Evolutionary conservation across 2,797 vertebrate species (phyloP), one percentile per base, ranked within the genome.

Genomic region (Poeciliopsis turneri): DNA sequence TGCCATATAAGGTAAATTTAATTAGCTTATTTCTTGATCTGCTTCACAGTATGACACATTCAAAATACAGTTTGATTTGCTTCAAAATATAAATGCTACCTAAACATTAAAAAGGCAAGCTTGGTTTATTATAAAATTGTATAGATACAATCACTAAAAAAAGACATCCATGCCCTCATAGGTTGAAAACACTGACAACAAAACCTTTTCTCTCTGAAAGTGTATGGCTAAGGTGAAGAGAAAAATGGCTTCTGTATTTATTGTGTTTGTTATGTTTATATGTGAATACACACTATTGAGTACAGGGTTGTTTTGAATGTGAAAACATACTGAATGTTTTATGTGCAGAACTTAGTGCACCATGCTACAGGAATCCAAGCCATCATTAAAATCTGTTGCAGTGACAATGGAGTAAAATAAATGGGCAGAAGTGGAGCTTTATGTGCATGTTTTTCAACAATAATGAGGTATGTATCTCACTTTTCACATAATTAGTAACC

Each of bases 21-120:
- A 80, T 78, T 78, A 80, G 46, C 4, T 61, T n/a, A 55, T 51
- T 5, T 39, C 7, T 70, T 83, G 66, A 64, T 71, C 36, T 46
- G 59, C 55, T 77, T 66, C 30, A 55, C 46, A 33, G 41, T 23
- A 4, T 45, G 57, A 45, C 41, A 66, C 46, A 51, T 59, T 72
- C 15, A 43, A 43, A 64, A 28, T 33, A 61, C 8, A 66, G 7
- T 15, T 61, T 3, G 7, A 46, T 73, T 72, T 68, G 39, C 6
- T 55, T 68, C 39, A 64, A 39, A 59, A 49, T 68, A 45, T 74
- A 11, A 69, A 57, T 41, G 47, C 41, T 74, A n/a, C 33, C 39
- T 1, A 73, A 77, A 70, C 10, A 66, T 11, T 46, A 74, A 12
- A 68, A 71, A 71, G 10, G 64, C n/a, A 9, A 49, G 25, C 43